phyloP scores from a whole-genome alignment of 2,888 invertebrate genomes.

The Melinaea marsaeus region DNA sequence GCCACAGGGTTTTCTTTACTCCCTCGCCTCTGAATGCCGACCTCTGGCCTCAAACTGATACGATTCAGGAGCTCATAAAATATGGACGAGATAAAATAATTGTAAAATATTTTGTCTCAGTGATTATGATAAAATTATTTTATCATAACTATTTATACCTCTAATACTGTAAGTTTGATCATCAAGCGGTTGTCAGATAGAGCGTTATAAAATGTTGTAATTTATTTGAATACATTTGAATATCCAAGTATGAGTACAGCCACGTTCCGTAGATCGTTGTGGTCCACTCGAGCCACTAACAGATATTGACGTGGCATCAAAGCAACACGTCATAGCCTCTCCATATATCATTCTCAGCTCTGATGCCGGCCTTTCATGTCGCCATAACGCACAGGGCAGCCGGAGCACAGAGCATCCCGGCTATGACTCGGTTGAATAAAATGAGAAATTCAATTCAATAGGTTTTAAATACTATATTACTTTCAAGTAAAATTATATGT shows the following conservation, averaged over 20 bases:
- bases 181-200: too few species aligned
- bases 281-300: slow-evolving; percentile 56
- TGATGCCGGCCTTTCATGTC: slow-evolving; percentile 57
- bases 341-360: slow-evolving; percentile 60
- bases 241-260: slow-evolving; percentile 16
- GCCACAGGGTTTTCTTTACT: slow-evolving; percentile 28
- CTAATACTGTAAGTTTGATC: too few species aligned
- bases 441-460: too few species aligned
- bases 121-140: too few species aligned
- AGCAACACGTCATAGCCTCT: slow-evolving; percentile 57
- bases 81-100: slow-evolving; percentile 21
- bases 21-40: slow-evolving; percentile 42
- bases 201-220: too few species aligned
- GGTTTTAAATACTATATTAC: too few species aligned
- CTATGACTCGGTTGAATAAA: too few species aligned
- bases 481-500: too few species aligned
- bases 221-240: slow-evolving; percentile 1
- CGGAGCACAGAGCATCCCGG: slow-evolving; percentile 26
- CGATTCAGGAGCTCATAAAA: slow-evolving; percentile 6
- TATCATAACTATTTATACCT: too few species aligned
- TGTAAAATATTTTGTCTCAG: background rate
- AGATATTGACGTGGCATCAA: slow-evolving; percentile 59
- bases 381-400: slow-evolving; percentile 38
- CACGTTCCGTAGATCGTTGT: slow-evolving; percentile 14
- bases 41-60: slow-evolving; percentile 43